A percentile compares a stretch with the other conserved stretches of the same genome.
These are phyloP conservation scores for Cotesia typhae DNA, from an alignment of 1,140 invertebrate species.

Conservation along the genomic window DNA sequence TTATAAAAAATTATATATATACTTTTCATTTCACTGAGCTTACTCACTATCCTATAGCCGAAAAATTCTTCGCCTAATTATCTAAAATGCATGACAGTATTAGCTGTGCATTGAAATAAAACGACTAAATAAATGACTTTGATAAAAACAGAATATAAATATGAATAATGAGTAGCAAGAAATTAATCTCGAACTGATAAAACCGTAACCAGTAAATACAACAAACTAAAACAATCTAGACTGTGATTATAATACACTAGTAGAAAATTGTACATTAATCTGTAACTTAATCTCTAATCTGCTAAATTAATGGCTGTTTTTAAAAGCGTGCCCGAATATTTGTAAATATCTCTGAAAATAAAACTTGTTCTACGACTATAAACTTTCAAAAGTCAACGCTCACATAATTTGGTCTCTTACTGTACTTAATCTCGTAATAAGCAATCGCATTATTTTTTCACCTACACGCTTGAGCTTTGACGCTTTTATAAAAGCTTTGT, in stretches of 20 bases:
- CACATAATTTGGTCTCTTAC: no score
- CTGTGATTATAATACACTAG: background rate
- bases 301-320: no score
- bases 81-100: slow-evolving; percentile 22
- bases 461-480: no score
- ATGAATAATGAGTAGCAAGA: background rate
- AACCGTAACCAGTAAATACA: slow-evolving; percentile 6
- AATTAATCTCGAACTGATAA: slow-evolving; percentile 20
- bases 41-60: slow-evolving; percentile 6
- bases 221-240: background rate
- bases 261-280: no score
- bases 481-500: no score
- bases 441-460: no score
- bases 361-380: no score
- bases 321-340: no score
- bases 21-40: slow-evolving; percentile 7
- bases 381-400: no score
- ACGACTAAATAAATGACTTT: background rate
- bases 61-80: slow-evolving; percentile 9
- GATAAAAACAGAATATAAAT: background rate
- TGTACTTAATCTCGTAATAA: no score
- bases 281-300: no score
- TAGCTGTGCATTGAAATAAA: slow-evolving; percentile 20
- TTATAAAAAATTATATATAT: background rate
- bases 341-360: no score